phyloP scores from a whole-genome alignment of 2,113 vertebrate genomes.

The Xyrauchen texanus region DNA sequence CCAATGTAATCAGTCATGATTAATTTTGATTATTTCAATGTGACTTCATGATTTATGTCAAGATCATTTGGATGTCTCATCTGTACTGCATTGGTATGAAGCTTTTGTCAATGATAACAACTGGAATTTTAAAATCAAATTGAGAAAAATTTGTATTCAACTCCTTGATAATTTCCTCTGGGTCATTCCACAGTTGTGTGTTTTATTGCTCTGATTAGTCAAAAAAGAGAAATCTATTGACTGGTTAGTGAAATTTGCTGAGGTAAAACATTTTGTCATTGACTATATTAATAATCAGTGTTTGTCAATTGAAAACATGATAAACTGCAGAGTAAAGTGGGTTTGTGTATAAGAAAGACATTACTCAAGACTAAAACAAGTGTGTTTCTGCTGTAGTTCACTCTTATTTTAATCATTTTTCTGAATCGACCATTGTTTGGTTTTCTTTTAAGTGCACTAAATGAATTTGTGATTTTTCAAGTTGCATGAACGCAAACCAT shows the following conservation, averaged over 20 bases:
- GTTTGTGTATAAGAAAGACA: background rate
- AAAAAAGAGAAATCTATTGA: slow-evolving; percentile 4
- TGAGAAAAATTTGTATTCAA: background rate
- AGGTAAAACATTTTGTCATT: background rate
- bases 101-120: background rate
- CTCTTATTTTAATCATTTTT: background rate
- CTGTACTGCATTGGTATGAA: background rate
- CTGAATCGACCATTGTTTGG: background rate
- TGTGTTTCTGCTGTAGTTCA: background rate
- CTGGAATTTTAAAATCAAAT: background rate
- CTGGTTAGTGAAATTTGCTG: slow-evolving; percentile 8
- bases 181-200: background rate
- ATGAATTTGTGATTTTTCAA: background rate
- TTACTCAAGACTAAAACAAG: background rate
- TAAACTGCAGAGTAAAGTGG: background rate
- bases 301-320: background rate
- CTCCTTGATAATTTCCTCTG: background rate
- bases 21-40: background rate
- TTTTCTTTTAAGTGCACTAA: background rate
- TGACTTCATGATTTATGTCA: background rate
- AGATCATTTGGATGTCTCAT: background rate
- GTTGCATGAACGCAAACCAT: background rate
- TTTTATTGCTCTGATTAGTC: background rate
- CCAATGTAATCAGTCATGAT: too few species aligned
- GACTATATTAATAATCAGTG: background rate